Conservation (phyloP, 2,797 vertebrate species). For the Malurus leucopterus region DNA sequence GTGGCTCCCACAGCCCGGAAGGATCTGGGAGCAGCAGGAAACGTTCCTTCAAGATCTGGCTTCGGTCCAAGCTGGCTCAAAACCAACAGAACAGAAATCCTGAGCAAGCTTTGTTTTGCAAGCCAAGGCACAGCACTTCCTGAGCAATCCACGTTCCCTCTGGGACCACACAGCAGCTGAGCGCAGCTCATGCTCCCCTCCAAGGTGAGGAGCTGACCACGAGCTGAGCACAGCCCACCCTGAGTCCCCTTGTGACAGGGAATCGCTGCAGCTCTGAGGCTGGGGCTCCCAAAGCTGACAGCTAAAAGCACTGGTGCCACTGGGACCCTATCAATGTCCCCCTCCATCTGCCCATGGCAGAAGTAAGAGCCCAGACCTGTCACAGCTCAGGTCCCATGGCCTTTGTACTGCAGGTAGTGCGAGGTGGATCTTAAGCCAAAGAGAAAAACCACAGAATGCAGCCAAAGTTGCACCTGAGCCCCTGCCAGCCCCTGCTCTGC, state of each 20-base stretch:
- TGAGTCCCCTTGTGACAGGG: background rate
- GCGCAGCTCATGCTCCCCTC: background rate
- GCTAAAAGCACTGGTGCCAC: background rate
- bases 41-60: background rate
- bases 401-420: background rate
- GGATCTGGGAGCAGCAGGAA: conserved; percentile 7
- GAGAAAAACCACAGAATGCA: background rate
- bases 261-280: background rate
- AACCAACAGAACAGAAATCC: background rate
- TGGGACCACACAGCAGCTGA: background rate
- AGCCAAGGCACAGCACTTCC: background rate
- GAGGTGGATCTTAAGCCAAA: background rate
- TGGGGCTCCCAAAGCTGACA: background rate
- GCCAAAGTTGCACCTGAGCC: background rate
- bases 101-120: conserved; percentile 7
- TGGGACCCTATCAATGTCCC: background rate
- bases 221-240: background rate
- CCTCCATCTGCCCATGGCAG: background rate
- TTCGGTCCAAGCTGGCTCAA: background rate
- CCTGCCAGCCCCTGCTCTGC: background rate
- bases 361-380: accelerated
- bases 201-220: accelerated
- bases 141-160: background rate
- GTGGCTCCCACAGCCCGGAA: background rate
- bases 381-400: background rate